These are phyloP conservation scores for Chondrosia reniformis DNA, from an alignment of 37 sponge, comb jelly and placozoan species.

Conservation along the genomic window DNA sequence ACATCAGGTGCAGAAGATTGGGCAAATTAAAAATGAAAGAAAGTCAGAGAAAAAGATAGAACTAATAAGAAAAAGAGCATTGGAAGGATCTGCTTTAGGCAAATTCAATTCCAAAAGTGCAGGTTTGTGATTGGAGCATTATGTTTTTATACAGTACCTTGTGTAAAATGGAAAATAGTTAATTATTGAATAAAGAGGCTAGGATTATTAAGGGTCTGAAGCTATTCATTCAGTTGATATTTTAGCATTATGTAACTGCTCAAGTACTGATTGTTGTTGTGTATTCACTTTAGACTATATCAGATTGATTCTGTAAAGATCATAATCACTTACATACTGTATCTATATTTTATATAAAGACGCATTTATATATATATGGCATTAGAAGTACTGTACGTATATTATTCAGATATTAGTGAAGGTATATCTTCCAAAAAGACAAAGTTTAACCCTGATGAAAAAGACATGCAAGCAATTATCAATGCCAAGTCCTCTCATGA, in stretches of 20 bases:
- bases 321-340: background rate
- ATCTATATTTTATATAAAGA: background rate
- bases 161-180: background rate
- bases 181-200: background rate
- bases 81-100: background rate
- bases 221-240: no score
- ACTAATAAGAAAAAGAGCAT: background rate
- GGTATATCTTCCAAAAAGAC: background rate
- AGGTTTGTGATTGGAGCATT: no score
- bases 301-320: background rate
- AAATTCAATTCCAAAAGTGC: background rate
- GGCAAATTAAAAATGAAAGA: background rate
- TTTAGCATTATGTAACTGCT: no score
- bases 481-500: constrained; percentile 56
- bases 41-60: background rate
- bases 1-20: background rate
- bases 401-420: background rate
- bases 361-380: background rate
- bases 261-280: no score
- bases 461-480: constrained; percentile 37
- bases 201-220: no score
- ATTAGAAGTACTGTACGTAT: background rate
- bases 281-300: no score
- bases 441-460: background rate
- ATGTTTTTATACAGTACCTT: no score